Conservation (phyloP, 30 jellyfish, hydroid and myxozoan genomes). For the Morbakka virulenta region DNA sequence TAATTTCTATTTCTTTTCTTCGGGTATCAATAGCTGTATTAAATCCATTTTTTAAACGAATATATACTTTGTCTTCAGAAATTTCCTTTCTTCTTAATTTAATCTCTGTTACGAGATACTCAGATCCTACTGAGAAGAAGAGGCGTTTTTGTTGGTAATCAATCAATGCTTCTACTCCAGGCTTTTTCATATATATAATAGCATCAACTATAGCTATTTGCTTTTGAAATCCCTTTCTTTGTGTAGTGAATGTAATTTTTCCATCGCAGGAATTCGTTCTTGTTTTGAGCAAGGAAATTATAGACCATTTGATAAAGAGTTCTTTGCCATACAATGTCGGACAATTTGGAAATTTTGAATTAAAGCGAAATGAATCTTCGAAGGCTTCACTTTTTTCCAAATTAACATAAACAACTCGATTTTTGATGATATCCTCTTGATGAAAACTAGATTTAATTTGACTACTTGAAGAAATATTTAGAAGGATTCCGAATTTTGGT, state of each 20-base stretch:
- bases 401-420: constrained; percentile 11
- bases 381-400: neutral
- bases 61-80: constrained; percentile 29
- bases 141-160: neutral
- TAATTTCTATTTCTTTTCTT: too few species aligned
- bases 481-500: constrained; percentile 48
- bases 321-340: neutral
- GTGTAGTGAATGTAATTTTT: neutral
- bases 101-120: too few species aligned
- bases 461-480: constrained; percentile 20
- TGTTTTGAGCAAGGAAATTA: constrained; percentile 11
- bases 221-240: constrained; percentile 20
- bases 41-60: constrained; percentile 25
- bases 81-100: constrained; percentile 3
- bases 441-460: constrained; percentile 1
- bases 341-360: constrained; percentile 33
- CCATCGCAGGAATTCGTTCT: constrained; percentile 1
- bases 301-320: constrained; percentile 51
- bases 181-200: constrained; percentile 11
- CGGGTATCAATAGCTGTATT: constrained; percentile 11
- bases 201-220: constrained; percentile 51
- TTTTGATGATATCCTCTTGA: constrained; percentile 33
- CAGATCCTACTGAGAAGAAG: neutral
- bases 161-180: neutral
- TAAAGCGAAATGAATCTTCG: constrained; percentile 26